Evolutionary conservation across 1,140 invertebrate genomes (phyloP), one percentile per base, ranked within the genome.

Genomic region (Drosophila truncata): DNA sequence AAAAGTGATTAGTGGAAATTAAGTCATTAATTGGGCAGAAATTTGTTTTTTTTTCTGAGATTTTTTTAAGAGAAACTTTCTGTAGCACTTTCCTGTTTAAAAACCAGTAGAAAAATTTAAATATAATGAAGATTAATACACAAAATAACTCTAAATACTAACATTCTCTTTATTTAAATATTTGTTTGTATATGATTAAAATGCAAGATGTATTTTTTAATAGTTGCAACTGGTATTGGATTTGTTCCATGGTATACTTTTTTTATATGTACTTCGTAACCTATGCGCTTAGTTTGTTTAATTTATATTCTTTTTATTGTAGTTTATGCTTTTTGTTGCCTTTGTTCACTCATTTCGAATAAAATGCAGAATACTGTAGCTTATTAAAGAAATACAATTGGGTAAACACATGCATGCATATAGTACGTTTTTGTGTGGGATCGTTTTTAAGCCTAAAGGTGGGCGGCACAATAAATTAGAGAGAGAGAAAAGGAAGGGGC

Each of bases 121-220:
- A n/a, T n/a, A n/a, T n/a, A n/a, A n/a, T n/a, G n/a, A n/a, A n/a
- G n/a, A n/a, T n/a, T n/a, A n/a, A 33, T n/a, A 44, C 11, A 31
- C 3, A 4, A 4, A 4, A 18, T 10, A 20, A 39, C 5, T 69
- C 50, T 86, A 87, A 87, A 77, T 83, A 67, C 82, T 86, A 86
- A 87, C 83, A 87, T 80, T 86, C 60, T 86, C 60, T 86, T 86
- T 86, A 86, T 82, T 86, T 88, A 77, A 86, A 87, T 87, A 86
- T 87, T 82, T 44, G 9, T 76, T 77, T 86, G 83, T 86, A 80
- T 87, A 83, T 87, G 79, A 82, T 87, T 86, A 86, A 86, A 86
- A 86, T 86, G 83, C 83, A 73, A 83, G 71, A 86, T 82, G 78
- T 82, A 81, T 64, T 82, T 82, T 33, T 72, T 77, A 87, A 88